Evolutionary conservation across 1,140 invertebrate genomes (phyloP).

Genomic region (Leucophenga varia): DNA sequence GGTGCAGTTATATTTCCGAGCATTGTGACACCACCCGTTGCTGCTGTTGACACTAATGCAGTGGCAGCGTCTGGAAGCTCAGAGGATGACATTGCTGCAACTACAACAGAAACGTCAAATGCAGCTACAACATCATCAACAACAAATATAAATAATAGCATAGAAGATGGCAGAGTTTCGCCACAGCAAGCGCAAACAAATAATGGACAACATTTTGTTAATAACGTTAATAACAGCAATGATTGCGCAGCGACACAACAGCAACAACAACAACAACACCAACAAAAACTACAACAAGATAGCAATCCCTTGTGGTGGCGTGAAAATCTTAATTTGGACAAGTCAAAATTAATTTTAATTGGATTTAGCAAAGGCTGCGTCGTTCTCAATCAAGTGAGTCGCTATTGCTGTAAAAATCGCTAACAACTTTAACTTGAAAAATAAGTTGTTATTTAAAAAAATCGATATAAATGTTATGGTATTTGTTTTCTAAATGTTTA

Average conservation of each 20-base stretch:
- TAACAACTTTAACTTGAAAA: conserved; percentile 14
- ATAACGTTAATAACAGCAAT: conserved; percentile 30
- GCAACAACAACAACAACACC: conserved; percentile 14
- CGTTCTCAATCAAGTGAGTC: conserved; percentile 76
- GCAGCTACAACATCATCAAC: conserved; percentile 1
- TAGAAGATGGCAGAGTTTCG: conserved; percentile 22
- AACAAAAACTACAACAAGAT: conserved; percentile 19
- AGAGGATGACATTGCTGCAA: conserved; percentile 1
- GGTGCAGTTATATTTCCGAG: conserved; percentile 40
- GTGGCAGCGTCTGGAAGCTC: conserved; percentile 13
- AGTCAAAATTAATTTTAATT: conserved; percentile 65
- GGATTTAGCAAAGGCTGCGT: conserved; percentile 93
- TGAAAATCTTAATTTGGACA: conserved; percentile 58
- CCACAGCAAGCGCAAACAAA: conserved; percentile 18
- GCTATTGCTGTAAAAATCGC: conserved; percentile 47
- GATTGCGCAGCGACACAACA: conserved; percentile 25
- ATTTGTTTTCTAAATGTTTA: neutral
- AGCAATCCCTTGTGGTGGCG: conserved; percentile 57
- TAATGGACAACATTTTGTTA: conserved; percentile 42
- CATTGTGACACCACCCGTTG: conserved; percentile 12
- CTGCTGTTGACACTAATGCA: conserved; percentile 9
- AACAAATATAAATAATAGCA: conserved; percentile 18
- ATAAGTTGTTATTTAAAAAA: neutral
- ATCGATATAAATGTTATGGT: too few species aligned
- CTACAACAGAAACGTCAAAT: conserved; percentile 19